A percentile compares a stretch with the other conserved stretches of the same genome.
Evolutionary conservation across 2,113 vertebrate species (phyloP).

Genomic region (Tupaia chinensis): DNA sequence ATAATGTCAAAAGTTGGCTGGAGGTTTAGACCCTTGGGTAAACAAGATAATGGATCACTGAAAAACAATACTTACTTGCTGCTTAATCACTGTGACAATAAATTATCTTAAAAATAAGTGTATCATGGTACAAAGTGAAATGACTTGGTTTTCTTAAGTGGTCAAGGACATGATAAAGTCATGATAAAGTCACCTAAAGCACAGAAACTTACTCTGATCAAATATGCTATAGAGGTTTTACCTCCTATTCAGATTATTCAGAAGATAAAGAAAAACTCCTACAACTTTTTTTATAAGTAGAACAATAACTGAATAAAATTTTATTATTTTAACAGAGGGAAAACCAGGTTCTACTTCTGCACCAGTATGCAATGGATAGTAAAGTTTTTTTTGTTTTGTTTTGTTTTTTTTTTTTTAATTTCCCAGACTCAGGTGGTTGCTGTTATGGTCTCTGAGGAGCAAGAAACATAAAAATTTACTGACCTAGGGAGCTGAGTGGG

Average conservation of each 20-base stretch:
- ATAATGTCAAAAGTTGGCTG: background rate
- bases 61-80: background rate
- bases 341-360: background rate
- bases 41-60: background rate
- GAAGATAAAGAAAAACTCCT: background rate
- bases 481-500: background rate
- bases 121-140: background rate
- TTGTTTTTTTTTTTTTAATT: background rate
- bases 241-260: background rate
- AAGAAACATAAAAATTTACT: background rate
- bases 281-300: background rate
- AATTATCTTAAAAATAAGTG: background rate
- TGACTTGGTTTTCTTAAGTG: background rate
- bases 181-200: background rate
- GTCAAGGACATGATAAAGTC: background rate
- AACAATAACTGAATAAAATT: background rate
- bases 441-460: background rate
- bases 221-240: background rate
- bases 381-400: too few species aligned
- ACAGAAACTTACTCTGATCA: background rate
- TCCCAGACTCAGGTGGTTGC: background rate
- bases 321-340: background rate
- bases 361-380: background rate
- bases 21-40: background rate
- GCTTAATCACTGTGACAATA: background rate